Evolutionary conservation across 2,113 vertebrate species (phyloP).

Genomic region (Siniperca chuatsi): DNA sequence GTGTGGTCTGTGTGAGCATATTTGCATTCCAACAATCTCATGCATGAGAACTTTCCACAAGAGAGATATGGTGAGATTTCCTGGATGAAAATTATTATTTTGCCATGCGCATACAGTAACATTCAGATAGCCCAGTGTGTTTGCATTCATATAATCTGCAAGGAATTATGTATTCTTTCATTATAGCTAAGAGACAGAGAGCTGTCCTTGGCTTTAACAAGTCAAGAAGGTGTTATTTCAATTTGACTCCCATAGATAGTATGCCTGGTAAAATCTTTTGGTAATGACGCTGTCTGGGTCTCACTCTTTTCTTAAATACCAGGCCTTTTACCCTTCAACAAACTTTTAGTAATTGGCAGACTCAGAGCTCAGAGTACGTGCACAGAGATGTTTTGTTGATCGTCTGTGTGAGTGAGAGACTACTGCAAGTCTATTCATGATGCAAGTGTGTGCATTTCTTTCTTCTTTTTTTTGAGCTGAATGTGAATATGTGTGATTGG

Average conservation of each 20-base stretch:
- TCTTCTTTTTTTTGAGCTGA: not conserved
- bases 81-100: not conserved
- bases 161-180: constrained; percentile 3
- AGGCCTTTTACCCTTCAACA: constrained; percentile 15
- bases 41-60: not conserved
- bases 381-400: constrained; percentile 5
- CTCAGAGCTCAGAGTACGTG: constrained; percentile 14
- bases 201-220: constrained; percentile 24
- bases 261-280: constrained; percentile 18
- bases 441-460: not conserved
- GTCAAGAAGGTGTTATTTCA: constrained; percentile 22
- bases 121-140: not conserved
- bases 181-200: not conserved
- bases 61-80: not conserved
- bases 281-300: constrained; percentile 37
- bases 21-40: not conserved
- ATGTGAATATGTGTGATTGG: constrained; percentile 50
- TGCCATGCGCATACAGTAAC: not conserved
- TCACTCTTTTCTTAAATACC: constrained; percentile 26
- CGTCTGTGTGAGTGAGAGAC: not conserved
- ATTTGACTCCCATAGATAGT: constrained; percentile 7
- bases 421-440: not conserved
- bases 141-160: constrained; percentile 25
- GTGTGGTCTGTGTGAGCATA: not conserved
- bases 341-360: constrained; percentile 50